Base-by-base conservation (phyloP, 2,888 invertebrate species). In the Oconnorella tubifera region DNA sequence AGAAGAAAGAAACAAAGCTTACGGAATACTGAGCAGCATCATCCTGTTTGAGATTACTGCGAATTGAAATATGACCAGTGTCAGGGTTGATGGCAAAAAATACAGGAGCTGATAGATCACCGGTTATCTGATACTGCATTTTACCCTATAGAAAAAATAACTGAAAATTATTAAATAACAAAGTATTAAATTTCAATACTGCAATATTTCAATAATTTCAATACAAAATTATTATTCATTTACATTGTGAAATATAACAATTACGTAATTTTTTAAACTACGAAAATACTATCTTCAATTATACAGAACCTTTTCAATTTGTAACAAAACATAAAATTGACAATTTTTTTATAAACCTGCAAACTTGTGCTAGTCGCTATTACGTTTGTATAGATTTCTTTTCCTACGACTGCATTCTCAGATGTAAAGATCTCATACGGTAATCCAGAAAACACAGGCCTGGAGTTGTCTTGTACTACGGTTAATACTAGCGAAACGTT, bases 301-400 rank as follows among this genome's bases (percentile, higher is more conserved):
- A n/a, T n/a, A n/a, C n/a, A n/a, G n/a, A n/a, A n/a, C n/a, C n/a
- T n/a, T n/a, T n/a, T n/a, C n/a, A n/a, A n/a, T n/a, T n/a, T n/a
- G n/a, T n/a, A n/a, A n/a, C n/a, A n/a, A n/a, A n/a, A n/a, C n/a
- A n/a, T n/a, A n/a, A n/a, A n/a, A n/a, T n/a, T n/a, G n/a, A n/a
- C n/a, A n/a, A n/a, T n/a, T n/a, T n/a, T n/a, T n/a, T n/a, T 62
- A 6, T 1, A 55, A 64, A 75, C 75, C 69, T 71, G 68, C 3
- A 77, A 63, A 56, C 77, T 76, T 23, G 56, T 60, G 62, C 77
- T 77, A 2, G 49, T 55, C 10, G 77, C 77, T n/a, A 70, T 68
- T 3, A 77, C 71, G 58, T 58, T 64, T 6, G 63, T 58, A 61
- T 71, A 71, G 67, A 71, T 70, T 49, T 63, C 67, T 3, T 50